These are phyloP conservation scores for Ectemnius cavifrons DNA, from an alignment of 2,888 invertebrate species.

Conservation along the genomic window DNA sequence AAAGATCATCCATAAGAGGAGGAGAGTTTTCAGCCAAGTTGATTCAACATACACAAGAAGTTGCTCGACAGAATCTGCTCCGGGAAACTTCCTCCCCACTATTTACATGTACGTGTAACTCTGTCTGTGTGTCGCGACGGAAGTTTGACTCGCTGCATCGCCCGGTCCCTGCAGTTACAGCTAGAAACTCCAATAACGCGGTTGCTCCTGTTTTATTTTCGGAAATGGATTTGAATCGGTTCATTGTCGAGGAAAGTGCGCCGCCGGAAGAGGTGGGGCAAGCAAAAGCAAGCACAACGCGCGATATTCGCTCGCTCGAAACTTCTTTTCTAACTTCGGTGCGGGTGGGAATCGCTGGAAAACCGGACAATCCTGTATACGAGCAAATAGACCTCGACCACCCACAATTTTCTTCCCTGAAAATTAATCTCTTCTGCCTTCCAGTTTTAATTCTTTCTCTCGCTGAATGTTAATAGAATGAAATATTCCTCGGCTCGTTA, in stretches of 20 bases:
- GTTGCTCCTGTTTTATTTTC: conserved; percentile 34
- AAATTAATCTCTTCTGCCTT: not conserved
- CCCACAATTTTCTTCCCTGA: not conserved
- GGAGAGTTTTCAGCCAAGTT: no score
- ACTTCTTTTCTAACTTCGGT: conserved; percentile 32
- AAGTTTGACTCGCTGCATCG: conserved; percentile 45
- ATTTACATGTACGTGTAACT: no score
- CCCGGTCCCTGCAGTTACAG: conserved; percentile 30
- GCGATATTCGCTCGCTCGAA: conserved; percentile 35
- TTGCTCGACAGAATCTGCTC: no score
- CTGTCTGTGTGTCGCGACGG: conserved; percentile 8
- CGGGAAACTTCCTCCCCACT: no score
- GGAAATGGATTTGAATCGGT: conserved; percentile 43
- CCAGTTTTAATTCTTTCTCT: no score
- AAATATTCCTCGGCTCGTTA: no score
- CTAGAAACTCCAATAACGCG: conserved; percentile 19
- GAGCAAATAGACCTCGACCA: conserved; percentile 34
- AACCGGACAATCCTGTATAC: not conserved
- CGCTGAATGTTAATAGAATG: no score
- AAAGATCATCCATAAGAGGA: no score
- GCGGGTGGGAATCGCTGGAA: no score
- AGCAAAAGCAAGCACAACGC: conserved; percentile 5
- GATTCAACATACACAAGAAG: no score
- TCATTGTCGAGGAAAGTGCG: conserved; percentile 17
- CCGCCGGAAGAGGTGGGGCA: not conserved